A percentile compares a stretch with the other conserved stretches of the same genome.
Evolutionary conservation across 2,888 invertebrate genomes (phyloP).

Genomic region (Dolomedes plantarius): DNA sequence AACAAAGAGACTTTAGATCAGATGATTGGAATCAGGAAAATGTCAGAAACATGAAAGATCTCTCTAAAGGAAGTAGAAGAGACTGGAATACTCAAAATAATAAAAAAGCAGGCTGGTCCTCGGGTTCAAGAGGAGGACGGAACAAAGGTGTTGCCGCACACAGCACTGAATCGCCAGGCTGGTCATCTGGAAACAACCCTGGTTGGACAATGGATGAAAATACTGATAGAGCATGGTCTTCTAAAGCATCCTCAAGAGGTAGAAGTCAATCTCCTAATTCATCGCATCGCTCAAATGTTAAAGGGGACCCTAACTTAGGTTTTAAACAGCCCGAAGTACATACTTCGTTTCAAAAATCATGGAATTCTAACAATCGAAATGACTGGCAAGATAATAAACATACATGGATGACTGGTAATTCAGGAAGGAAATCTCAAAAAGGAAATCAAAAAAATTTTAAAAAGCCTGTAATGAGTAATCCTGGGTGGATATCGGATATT

Average conservation of each 20-base stretch:
- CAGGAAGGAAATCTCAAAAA: not conserved
- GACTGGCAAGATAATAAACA: not conserved
- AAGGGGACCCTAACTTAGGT: not conserved
- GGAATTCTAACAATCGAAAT: not conserved
- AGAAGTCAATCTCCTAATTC: not conserved
- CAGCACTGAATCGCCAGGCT: not conserved
- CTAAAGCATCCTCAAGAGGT: not conserved
- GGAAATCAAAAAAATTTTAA: not conserved
- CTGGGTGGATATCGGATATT: not conserved
- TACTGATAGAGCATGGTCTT: not conserved
- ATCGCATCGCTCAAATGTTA: not conserved
- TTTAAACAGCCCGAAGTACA: not conserved
- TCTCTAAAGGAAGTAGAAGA: too few relatives aligned
- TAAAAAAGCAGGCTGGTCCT: conserved; percentile 22
- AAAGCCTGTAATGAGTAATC: not conserved
- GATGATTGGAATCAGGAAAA: not conserved
- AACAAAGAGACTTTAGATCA: too few relatives aligned
- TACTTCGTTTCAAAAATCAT: not conserved
- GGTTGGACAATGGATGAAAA: not conserved
- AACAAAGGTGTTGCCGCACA: not conserved
- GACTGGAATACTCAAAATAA: not conserved
- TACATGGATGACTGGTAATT: not conserved
- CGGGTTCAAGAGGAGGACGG: not conserved
- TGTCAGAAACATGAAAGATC: not conserved
- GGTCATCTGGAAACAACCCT: not conserved